phyloP scores from a whole-genome alignment of 2,888 invertebrate genomes.

The Drosophila sordidula region DNA sequence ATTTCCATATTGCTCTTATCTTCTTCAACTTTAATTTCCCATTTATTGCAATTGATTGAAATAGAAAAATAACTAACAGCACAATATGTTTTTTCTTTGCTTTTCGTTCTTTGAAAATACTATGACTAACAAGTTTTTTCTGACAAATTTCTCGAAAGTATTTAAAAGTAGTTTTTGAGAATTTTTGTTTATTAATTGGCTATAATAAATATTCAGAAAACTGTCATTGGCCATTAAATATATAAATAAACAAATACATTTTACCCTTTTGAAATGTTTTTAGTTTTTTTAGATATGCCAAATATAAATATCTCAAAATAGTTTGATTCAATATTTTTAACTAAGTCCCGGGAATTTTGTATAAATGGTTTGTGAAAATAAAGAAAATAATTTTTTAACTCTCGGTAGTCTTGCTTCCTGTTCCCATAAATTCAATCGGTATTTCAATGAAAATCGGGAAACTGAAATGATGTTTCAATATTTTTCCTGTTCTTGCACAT shows the following conservation, averaged over 20 bases:
- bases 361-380: too few species aligned
- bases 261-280: background rate
- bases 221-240: background rate
- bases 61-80: background rate
- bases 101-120: background rate
- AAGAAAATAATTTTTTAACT: too few species aligned
- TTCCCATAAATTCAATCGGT: too few species aligned
- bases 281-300: background rate
- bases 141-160: background rate
- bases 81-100: too few species aligned
- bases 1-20: too few species aligned
- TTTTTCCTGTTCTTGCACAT: background rate
- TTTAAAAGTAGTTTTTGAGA: background rate
- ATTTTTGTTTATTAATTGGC: conserved; percentile 1
- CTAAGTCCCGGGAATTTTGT: too few species aligned
- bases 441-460: too few species aligned
- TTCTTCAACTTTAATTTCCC: too few species aligned
- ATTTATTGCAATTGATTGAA: background rate
- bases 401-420: too few species aligned
- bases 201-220: background rate
- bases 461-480: background rate
- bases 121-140: background rate
- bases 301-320: too few species aligned
- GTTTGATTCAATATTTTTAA: too few species aligned
- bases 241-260: background rate